Evolutionary conservation across 2,113 vertebrate species (phyloP), one percentile per base, ranked within the genome.

Genomic region (Parotia lawesii): DNA sequence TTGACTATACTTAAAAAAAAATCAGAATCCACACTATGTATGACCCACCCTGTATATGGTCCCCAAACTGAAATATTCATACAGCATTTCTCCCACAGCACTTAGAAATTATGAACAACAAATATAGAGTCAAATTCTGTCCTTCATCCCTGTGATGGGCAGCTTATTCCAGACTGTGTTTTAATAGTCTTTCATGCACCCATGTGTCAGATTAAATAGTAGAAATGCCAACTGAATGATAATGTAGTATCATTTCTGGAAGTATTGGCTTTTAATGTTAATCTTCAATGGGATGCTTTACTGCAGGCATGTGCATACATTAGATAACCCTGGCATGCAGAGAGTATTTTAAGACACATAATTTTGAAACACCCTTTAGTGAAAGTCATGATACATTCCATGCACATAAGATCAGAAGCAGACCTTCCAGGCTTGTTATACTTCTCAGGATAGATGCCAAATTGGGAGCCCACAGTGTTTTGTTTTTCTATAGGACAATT

Each of bases 221-320:
- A 76, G 77, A 85, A 91, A 87, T 94, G 74, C 94, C 91, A 89
- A 79, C 9, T 73, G 71, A 51, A 82, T 96, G 85, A 93, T 94
- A 94, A 85, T 37, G 56, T 76, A 56, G 56, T 47, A 89, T 89
- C 45, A 23, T 83, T 94, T 94, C 87, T 95, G 91, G 74, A 94
- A 94, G 74, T 87, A 79, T 80, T 94, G 89, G 91, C 91, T 95
- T 95, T 96, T 96, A 85, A 73, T 61, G 47, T 65, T 85, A 89
- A 69, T 91, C 87, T 92, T 94, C 71, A 78, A 21, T 84, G 33
- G 77, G 54, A 82, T 85, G 23, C 58, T 93, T 89, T 73, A 29
- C 62, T 84, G 31, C 44, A 90, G 83, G 86, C 83, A 84, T 93
- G 85, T 81, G 60, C 69, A 51, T 92, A 56, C 40, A 48, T 94